These are phyloP conservation scores for Carlito syrichta DNA, from an alignment of 2,113 vertebrate genomes.

Conservation along the genomic window DNA sequence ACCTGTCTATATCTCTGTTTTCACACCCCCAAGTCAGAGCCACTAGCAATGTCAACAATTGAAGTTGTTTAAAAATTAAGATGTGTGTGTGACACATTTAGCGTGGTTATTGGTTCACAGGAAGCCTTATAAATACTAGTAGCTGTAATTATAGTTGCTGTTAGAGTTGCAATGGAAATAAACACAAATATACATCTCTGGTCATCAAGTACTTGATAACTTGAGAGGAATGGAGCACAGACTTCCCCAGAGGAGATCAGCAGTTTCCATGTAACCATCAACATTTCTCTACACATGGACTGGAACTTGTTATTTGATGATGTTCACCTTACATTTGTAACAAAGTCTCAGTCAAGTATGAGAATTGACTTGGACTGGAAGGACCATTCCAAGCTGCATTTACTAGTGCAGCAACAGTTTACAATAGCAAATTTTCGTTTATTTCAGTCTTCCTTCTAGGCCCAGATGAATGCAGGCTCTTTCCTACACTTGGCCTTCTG, in stretches of 20 bases:
- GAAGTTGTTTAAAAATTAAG: neutral
- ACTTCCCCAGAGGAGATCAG: neutral
- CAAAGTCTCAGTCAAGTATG: neutral
- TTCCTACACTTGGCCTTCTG: neutral
- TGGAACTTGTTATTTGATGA: conserved; percentile 44
- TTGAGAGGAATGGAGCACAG: neutral
- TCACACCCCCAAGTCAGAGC: neutral
- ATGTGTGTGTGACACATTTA: neutral
- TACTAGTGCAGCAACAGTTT: neutral
- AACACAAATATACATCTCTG: neutral
- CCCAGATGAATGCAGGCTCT: neutral
- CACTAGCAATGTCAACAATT: neutral
- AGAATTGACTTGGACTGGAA: neutral
- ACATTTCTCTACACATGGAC: neutral
- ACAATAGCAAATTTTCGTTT: neutral
- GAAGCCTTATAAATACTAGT: neutral
- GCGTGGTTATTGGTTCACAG: neutral
- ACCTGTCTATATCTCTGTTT: neutral
- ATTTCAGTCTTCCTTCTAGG: neutral
- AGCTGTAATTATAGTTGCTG: neutral
- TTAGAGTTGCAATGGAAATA: neutral
- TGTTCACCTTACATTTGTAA: conserved; percentile 5
- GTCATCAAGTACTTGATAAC: neutral
- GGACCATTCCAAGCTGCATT: conserved; percentile 10
- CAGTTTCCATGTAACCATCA: neutral